These are phyloP conservation scores for Theristicus caerulescens DNA, from an alignment of 2,113 vertebrate genomes.

Conservation along the genomic window DNA sequence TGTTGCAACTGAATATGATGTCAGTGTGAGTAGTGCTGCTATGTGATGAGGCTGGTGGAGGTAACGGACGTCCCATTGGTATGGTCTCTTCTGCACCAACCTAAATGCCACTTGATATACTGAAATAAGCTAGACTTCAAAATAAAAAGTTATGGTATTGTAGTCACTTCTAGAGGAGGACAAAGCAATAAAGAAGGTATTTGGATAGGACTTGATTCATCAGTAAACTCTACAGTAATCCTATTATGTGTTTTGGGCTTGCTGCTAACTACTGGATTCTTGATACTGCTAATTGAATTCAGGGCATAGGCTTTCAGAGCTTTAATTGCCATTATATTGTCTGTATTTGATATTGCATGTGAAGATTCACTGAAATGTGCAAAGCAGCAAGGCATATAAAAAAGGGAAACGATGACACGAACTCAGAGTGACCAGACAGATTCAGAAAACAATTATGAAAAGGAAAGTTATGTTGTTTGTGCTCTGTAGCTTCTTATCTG, in stretches of 20 bases:
- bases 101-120: background rate
- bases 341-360: background rate
- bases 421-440: background rate
- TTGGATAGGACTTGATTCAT: background rate
- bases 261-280: background rate
- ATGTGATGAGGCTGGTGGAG: background rate
- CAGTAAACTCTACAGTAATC: background rate
- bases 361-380: constrained; percentile 45
- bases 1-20: background rate
- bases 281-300: constrained; percentile 38
- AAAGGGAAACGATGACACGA: background rate
- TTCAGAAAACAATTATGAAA: constrained; percentile 28
- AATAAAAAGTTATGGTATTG: background rate
- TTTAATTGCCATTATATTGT: constrained; percentile 23
- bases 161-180: background rate
- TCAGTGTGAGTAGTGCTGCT: background rate
- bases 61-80: background rate
- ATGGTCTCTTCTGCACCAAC: background rate
- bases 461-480: background rate
- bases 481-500: background rate
- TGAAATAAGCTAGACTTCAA: background rate
- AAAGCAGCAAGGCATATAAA: constrained; percentile 14
- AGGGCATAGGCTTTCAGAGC: background rate
- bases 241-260: background rate
- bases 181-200: background rate